Evolutionary conservation across 2,113 vertebrate genomes (phyloP).

Genomic region (Tringa solitaria): DNA sequence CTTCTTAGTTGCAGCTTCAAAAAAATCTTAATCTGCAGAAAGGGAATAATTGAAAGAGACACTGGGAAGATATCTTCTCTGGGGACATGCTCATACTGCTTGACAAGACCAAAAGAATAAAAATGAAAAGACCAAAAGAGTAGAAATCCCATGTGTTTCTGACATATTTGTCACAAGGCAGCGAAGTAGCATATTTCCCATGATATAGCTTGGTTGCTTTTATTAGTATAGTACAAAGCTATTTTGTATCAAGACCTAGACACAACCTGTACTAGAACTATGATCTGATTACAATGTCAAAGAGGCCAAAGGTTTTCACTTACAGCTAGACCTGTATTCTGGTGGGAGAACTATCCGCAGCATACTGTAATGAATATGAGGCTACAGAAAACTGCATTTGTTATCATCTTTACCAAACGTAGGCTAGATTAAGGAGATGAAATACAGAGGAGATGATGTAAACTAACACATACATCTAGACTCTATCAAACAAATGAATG

Average conservation of each 20-base stretch:
- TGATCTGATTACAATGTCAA: background rate
- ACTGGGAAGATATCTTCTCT: background rate
- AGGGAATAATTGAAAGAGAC: conserved; percentile 1
- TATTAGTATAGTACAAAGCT: background rate
- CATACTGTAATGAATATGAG: too few relatives aligned
- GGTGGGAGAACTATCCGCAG: background rate
- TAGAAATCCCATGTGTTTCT: background rate
- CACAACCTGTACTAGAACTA: background rate
- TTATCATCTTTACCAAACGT: too few relatives aligned
- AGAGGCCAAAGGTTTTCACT: background rate
- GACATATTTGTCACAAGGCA: background rate
- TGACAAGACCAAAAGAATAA: background rate
- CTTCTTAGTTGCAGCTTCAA: background rate
- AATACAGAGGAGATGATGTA: background rate
- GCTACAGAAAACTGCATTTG: background rate
- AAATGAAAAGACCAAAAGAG: background rate
- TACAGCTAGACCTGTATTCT: background rate
- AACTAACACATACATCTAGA: background rate
- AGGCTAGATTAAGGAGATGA: background rate
- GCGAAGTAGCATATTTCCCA: background rate
- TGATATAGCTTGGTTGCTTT: background rate
- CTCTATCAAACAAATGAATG: background rate
- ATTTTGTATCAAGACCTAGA: background rate
- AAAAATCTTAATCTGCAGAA: background rate
- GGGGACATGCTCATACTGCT: background rate